Percentiles rank a stretch among this genome's conserved stretches.
Evolutionary conservation across 2,797 vertebrate genomes (phyloP).

Genomic region (Phrynocephalus vlangalii): DNA sequence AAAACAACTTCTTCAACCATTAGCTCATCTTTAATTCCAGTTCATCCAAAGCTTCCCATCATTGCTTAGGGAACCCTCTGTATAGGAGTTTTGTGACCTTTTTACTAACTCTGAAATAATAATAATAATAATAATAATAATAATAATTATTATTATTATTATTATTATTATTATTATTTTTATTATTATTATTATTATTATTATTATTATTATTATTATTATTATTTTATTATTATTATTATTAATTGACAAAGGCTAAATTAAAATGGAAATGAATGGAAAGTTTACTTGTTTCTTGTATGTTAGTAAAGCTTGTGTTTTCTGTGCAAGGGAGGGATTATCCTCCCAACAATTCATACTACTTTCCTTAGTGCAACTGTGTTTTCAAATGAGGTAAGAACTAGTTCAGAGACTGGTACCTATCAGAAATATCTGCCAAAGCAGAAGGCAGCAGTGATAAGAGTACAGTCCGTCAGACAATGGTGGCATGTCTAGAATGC

Average conservation of each 20-base stretch:
- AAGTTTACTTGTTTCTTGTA: background rate
- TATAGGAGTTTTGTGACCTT: background rate
- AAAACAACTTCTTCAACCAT: background rate
- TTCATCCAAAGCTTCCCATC: background rate
- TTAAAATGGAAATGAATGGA: background rate
- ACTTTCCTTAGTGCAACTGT: background rate
- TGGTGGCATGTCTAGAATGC: background rate
- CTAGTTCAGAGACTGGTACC: constrained; percentile 6
- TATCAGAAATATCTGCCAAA: constrained; percentile 27
- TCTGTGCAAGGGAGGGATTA: background rate
- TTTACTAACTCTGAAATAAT: background rate
- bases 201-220: too few species aligned
- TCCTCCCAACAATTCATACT: background rate
- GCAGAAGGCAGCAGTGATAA: background rate
- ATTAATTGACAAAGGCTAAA: background rate
- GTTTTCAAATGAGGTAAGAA: constrained; percentile 29
- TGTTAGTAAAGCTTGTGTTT: background rate
- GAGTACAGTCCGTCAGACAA: background rate
- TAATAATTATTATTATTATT: too few species aligned
- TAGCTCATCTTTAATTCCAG: background rate
- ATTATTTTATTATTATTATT: too few species aligned
- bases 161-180: too few species aligned
- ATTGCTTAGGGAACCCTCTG: background rate
- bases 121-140: too few species aligned
- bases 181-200: too few species aligned